These are phyloP conservation scores for Lysiphlebus fabarum DNA, from an alignment of 1,140 invertebrate genomes.

Conservation along the genomic window DNA sequence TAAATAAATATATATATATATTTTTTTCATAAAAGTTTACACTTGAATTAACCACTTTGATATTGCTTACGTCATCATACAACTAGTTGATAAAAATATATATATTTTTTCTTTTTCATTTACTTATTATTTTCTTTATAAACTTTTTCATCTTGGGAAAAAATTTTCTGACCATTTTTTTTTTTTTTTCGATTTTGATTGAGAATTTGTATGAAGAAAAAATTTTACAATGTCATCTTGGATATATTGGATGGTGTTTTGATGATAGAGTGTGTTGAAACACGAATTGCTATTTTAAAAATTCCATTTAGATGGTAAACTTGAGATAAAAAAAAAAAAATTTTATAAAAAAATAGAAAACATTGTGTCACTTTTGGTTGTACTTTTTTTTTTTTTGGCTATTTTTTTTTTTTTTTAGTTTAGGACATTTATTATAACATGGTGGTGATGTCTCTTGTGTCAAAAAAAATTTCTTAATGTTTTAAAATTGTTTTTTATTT, in stretches of 20 bases:
- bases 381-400: no score
- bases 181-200: background rate
- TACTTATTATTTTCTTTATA: no score
- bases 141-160: background rate
- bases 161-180: background rate
- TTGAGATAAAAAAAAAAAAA: background rate
- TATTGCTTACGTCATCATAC: no score
- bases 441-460: background rate
- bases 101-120: no score
- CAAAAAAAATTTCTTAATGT: slow-evolving; percentile 6
- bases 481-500: slow-evolving; percentile 6
- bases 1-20: background rate
- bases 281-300: slow-evolving; percentile 23
- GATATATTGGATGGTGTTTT: no score
- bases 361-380: slow-evolving; percentile 1
- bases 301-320: slow-evolving; percentile 26
- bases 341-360: background rate
- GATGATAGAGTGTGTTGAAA: background rate
- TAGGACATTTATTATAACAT: slow-evolving; percentile 1
- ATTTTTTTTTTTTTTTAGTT: background rate
- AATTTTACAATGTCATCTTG: background rate
- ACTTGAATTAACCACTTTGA: background rate
- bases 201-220: background rate
- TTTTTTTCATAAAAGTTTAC: slow-evolving; percentile 6
- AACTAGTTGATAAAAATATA: no score